Evolutionary conservation across 2,888 invertebrate species (phyloP).

Genomic region (Resseliella maxima): DNA sequence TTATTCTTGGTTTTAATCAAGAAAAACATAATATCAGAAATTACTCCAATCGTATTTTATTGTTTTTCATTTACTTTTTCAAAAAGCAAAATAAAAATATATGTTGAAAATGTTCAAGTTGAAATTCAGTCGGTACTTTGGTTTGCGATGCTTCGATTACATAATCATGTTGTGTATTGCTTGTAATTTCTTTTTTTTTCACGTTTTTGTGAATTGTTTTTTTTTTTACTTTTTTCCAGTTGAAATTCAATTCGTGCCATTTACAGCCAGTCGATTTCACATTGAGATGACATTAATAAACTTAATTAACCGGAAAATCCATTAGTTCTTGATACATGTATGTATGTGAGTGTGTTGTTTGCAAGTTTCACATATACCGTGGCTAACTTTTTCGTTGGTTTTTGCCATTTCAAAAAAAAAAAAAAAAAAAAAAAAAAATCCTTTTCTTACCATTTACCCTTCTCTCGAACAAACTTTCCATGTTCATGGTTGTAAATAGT

Average conservation of each 20-base stretch:
- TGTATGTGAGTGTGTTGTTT: not conserved
- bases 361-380: not conserved
- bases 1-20: too few relatives aligned
- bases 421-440: too few relatives aligned
- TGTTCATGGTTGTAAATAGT: conserved; percentile 3
- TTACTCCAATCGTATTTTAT: too few relatives aligned
- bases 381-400: not conserved
- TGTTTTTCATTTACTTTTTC: too few relatives aligned
- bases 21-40: too few relatives aligned
- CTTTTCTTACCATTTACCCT: not conserved
- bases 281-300: not conserved
- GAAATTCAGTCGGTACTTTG: not conserved
- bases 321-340: not conserved
- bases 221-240: not conserved
- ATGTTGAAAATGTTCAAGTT: too few relatives aligned
- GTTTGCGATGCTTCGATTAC: not conserved
- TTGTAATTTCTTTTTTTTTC: too few relatives aligned
- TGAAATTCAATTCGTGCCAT: not conserved
- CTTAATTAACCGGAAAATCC: conserved; percentile 28
- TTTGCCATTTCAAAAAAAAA: not conserved
- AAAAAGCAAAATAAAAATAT: too few relatives aligned
- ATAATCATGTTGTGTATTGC: not conserved
- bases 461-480: not conserved
- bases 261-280: not conserved
- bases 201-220: not conserved